Evolutionary conservation across 2,888 invertebrate species (phyloP), one percentile per base, ranked within the genome.

Genomic region (Perizoma affinitatum): DNA sequence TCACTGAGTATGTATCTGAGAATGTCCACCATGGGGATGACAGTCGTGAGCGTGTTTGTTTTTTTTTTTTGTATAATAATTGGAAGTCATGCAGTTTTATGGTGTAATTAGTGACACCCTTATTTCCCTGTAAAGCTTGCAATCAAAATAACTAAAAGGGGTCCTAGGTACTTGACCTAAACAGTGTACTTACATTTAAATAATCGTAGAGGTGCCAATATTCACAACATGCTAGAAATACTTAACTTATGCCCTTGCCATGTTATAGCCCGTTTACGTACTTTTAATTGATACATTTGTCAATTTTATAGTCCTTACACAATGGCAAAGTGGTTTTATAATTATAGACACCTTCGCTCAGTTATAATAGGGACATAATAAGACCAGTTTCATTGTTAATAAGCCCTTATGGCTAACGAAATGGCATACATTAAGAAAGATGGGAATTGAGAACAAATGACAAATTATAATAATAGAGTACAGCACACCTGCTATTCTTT

Each of bases 401-500:
- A 83, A 80, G 77, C 75, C 69, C 69, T 72, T 71, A 79, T 75
- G 73, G 73, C 72, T 73, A 74, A 79, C 78, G 76, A 81, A 79
- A 83, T 78, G 78, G 87, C 78, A 85, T 83, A 82, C 82, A 82
- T 80, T 79, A 82, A 84, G 84, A 77, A 74, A 70, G 79, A 63
- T 63, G 52, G 58, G 63, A 55, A 78, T 82, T 82, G 83, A 85
- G 80, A 78, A 82, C 82, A 81, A 87, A 90, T 90, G 89, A 90
- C 89, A 88, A 88, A 90, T 90, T 88, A 86, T 88, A 83, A 86
- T 89, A 92, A 91, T 88, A 86, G 85, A 80, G 81, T 78, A 89
- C 91, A 80, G 81, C 78, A 89, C 91, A 92, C 92, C 92, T 92
- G 92, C 86, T 89, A 89, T 91, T 87, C 91, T 90, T 90, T 90